These are phyloP conservation scores for Scaeva pyrastri DNA, from an alignment of 2,888 invertebrate species.

Conservation along the genomic window DNA sequence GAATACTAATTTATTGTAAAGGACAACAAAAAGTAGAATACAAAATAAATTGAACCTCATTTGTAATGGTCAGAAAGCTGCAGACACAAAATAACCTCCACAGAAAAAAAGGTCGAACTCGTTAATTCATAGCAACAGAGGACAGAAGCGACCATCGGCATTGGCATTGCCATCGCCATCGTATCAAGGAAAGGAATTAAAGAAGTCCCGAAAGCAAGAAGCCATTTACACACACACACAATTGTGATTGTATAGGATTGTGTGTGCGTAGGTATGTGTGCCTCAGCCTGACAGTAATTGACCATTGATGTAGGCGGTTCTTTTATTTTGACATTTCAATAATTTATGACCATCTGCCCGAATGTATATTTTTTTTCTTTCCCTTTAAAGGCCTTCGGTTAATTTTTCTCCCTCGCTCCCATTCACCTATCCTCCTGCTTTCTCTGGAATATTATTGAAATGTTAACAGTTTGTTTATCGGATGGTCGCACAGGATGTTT, in stretches of 20 bases:
- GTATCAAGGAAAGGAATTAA: conserved; percentile 12
- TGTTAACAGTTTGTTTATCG: conserved; percentile 75
- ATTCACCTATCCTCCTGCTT: background rate
- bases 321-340: conserved; percentile 78
- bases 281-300: conserved; percentile 77
- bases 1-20: conserved; percentile 70
- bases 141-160: conserved; percentile 41
- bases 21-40: conserved; percentile 67
- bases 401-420: conserved; percentile 18
- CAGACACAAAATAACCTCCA: conserved; percentile 58
- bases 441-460: conserved; percentile 66
- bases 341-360: conserved; percentile 78
- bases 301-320: conserved; percentile 78
- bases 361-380: conserved; percentile 66
- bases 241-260: background rate
- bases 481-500: conserved; percentile 70
- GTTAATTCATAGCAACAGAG: conserved; percentile 53
- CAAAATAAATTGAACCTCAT: conserved; percentile 74
- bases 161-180: background rate
- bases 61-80: conserved; percentile 74
- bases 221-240: background rate
- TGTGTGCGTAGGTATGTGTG: conserved; percentile 52
- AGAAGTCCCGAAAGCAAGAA: background rate
- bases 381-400: conserved; percentile 55
- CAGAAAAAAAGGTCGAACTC: conserved; percentile 61